Conservation (phyloP, 2,113 vertebrate species). For the Toxostoma redivivum region DNA sequence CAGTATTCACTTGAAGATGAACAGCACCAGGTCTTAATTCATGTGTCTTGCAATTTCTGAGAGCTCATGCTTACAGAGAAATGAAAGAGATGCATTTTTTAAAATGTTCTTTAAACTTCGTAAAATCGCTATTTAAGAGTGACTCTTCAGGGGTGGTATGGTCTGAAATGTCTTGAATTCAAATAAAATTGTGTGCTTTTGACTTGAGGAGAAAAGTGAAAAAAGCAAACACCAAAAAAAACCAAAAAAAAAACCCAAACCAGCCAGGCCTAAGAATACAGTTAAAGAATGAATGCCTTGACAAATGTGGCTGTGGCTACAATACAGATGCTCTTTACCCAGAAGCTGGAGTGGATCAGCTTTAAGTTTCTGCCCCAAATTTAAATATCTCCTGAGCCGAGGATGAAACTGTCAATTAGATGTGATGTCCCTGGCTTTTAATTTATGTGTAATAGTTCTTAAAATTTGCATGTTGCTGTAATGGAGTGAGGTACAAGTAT, state of each 20-base stretch:
- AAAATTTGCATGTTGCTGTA: not conserved
- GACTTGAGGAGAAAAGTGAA: not conserved
- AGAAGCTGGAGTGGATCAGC: not conserved
- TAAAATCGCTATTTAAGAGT: not conserved
- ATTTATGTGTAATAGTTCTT: not conserved
- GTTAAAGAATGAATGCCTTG: not conserved
- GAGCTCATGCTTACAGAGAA: not conserved
- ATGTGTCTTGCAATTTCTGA: not conserved
- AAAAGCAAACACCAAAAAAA: not conserved
- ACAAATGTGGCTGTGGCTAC: not conserved
- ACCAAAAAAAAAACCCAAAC: not conserved
- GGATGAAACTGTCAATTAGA: not conserved
- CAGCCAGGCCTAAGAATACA: not conserved
- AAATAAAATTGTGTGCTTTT: not conserved
- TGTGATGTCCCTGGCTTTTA: not conserved
- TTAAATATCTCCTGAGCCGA: not conserved
- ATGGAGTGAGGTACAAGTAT: not conserved
- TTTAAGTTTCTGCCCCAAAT: not conserved
- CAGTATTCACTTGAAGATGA: not conserved
- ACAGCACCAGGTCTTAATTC: not conserved
- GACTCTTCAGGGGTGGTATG: not conserved
- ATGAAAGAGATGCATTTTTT: not conserved
- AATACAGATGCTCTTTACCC: not conserved
- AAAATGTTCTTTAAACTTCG: not conserved
- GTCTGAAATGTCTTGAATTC: slow-evolving; percentile 6